Evolutionary conservation across 2,797 vertebrate species (phyloP), one percentile per base, ranked within the genome.

Genomic region (Decapterus maruadsi): DNA sequence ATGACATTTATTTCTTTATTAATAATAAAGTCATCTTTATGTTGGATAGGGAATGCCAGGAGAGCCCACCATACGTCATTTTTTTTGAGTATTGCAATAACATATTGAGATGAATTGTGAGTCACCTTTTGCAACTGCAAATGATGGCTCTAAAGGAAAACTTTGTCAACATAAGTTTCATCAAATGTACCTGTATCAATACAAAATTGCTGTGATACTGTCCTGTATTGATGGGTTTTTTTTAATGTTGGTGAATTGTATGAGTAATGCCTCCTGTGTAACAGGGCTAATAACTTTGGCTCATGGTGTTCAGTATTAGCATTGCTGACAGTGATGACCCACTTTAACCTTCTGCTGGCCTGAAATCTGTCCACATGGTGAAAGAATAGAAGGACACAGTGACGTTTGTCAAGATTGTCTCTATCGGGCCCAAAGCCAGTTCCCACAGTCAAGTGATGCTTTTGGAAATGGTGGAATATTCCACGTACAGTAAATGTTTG

Each of bases 281-380:
- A 53, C n/a, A 34, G n/a, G 70, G 51, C 53, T 48, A 64, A 75
- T 59, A 71, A 62, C 71, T 14, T 34, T 59, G 61, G 40, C 72
- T 58, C 53, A 67, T 60, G 0, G 17, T 58, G 60, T 66, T 74
- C 57, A 59, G 51, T 83, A 84, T 85, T 80, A 84, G 86, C 74
- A 59, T 62, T 46, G 38, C 50, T 2, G 73, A 57, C 40, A 50
- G 63, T 26, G 26, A 26, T 85, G 78, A 77, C 72, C 77, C 68
- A 75, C 45, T 87, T 79, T 68, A 82, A 89, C 78, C 80, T 26
- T 61, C 12, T 1, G 8, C 38, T 59, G 82, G 64, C 80, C 77
- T 76, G 42, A 73, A 67, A 78, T 75, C 12, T 48, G 59, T 51
- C 57, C 60, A 72, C 6, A 48, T 14, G 58, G 56, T 63, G 20